A percentile compares a stretch with the other conserved stretches of the same genome.
Conservation (phyloP, 2,797 vertebrate species). For the Neoniphon sammara region DNA sequence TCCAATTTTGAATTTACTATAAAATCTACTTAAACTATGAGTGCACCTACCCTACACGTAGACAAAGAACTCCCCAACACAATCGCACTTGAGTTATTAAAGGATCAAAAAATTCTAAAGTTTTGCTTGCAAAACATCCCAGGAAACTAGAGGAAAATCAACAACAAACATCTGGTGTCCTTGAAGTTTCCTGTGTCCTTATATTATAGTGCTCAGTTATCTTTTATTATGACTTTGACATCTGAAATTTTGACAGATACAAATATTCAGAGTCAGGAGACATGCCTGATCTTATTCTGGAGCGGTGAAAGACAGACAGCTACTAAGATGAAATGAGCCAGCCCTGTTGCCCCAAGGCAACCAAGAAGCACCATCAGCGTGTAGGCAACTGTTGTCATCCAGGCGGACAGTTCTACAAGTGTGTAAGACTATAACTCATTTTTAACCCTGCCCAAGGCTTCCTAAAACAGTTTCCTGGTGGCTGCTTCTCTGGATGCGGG, state of each 20-base stretch:
- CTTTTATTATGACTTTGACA: conserved; percentile 51
- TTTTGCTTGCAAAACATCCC: neutral
- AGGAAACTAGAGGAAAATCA: neutral
- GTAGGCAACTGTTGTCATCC: conserved; percentile 49
- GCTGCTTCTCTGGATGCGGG: conserved; percentile 17
- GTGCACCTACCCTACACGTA: no score
- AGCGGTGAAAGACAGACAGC: conserved; percentile 62
- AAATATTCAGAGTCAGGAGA: conserved; percentile 65
- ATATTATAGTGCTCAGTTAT: conserved; percentile 26
- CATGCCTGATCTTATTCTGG: conserved; percentile 58
- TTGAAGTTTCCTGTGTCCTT: neutral
- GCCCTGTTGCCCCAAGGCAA: conserved; percentile 55
- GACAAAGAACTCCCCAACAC: no score
- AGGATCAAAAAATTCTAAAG: neutral
- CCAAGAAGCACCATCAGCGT: conserved; percentile 34
- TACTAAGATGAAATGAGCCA: conserved; percentile 64
- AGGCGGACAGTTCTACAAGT: conserved; percentile 33
- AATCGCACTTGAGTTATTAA: neutral
- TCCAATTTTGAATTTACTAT: no score
- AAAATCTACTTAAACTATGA: no score
- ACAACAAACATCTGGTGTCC: conserved; percentile 4
- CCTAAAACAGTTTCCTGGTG: conserved; percentile 15
- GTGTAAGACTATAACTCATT: conserved; percentile 17
- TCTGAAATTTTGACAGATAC: conserved; percentile 67
- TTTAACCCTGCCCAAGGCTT: conserved; percentile 54